Evolutionary conservation across 1,140 invertebrate genomes (phyloP), one percentile per base, ranked within the genome.

Genomic region (Manduca sexta): DNA sequence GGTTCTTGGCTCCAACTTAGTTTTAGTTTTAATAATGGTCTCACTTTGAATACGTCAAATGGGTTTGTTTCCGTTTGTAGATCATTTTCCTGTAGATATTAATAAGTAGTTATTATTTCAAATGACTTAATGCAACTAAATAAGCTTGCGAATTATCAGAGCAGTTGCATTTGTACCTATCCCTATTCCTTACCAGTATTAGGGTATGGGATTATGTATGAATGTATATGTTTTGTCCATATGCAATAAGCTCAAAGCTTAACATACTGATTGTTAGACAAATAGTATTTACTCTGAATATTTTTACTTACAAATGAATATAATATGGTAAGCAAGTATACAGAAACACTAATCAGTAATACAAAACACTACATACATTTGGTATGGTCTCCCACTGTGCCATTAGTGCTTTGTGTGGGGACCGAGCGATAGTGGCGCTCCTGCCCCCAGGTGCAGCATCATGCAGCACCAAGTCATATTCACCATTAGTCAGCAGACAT

Each of bases 401-500:
- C 71, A 84, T 78, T 3, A 86, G 60, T 0, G 84, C 82, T 54
- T 87, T 87, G 40, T 87, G 86, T 1, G 86, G 86, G 15, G 86
- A 87, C 14, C 80, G 60, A 1, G 80, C 72, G 21, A 86, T 79
- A n/a, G 78, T 81, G 6, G 78, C 71, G 46, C 69, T 81, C 2
- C 74, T 49, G 2, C 72, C 69, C 2, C 71, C 71, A 12, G 88
- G 88, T 33, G 89, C 87, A 3, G 92, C 87, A 69, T 95, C 93
- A 62, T 94, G 92, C 47, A 97, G 74, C 40, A 93, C 91, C 34
- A 97, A 84, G 74, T 97, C 94, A 84, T 98, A 98, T 74, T 97
- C 94, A 1, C 95, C 96, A 65, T 96, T 94, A 0, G 91, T 92
- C 3, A 98, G 86, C 17, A 94, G 87, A 73, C 95, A 97, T 5